Evolutionary conservation across 2,888 invertebrate genomes (phyloP), one percentile per base, ranked within the genome.

Genomic region (Ganaspis brasiliensis): DNA sequence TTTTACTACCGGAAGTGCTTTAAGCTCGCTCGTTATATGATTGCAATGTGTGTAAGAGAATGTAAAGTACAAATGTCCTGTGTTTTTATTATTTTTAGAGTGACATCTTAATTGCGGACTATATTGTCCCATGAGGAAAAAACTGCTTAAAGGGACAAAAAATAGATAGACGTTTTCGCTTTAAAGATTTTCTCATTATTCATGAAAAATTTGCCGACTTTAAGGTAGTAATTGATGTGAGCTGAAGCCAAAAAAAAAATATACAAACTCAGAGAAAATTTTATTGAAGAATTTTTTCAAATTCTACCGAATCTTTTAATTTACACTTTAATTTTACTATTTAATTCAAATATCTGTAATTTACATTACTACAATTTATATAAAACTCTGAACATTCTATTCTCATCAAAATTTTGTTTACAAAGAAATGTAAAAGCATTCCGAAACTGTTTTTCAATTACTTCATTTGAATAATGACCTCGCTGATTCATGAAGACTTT

Each of bases 61-160:
- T 10, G 35, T 10, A 61, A 19, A 61, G 35, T 16, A 37, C 35
- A 61, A 61, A 16, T 35, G 35, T 35, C 16, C 37, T 61, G 61
- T 37, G 16, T 61, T 19, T n/a, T 35, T 61, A 61, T 61, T 37
- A 35, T 19, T 31, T n/a, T n/a, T 9, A 59, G 61, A 16, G 61
- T 59, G 61, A 35, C 61, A 35, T 19, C 61, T 61, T 61, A 61
- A 61, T 61, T 61, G 35, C 61, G 35, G 16, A 31, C 10, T 8
- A 37, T 61, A 35, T 16, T 61, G n/a, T 35, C 19, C 61, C 26
- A 57, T 26, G n/a, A 8, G 12, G n/a, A 19, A 19, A 35, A 31
- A 31, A 61, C 16, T 61, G 57, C 57, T 57, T 12, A 57, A 26
- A 61, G 37, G 6, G 35, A 35, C 35, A 37, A 61, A 61, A 61